Evolutionary conservation across 1,140 invertebrate species (phyloP), one percentile per base, ranked within the genome.

Genomic region (Cotesia glomerata): DNA sequence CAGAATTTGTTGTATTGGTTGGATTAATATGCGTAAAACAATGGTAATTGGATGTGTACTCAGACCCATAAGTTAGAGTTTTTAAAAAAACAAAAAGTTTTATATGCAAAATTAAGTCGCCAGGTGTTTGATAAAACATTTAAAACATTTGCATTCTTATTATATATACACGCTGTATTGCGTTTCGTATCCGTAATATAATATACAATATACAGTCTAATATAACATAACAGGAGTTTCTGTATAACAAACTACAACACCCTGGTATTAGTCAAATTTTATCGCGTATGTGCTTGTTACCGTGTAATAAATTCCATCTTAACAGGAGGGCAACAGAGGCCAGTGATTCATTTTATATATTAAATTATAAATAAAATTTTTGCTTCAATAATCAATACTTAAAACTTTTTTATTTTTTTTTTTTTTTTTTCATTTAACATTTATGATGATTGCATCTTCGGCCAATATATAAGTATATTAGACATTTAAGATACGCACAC

Each of bases 111-210:
- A 54, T n/a, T 54, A 54, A 16, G 52, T 51, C 35, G 49, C 62
- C 71, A 72, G 71, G 71, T 72, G 71, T 72, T 26, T 72, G 35
- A 26, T n/a, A 72, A 67, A 56, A 67, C 26, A 72, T 72, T 72
- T n/a, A 72, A 67, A 56, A 67, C 26, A 72, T 72, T 72, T 72
- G 71, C 71, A 67, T 72, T 72, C 71, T 72, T 67, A 72, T 72
- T 72, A 72, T 56, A 49, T 32, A 67, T 61, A 59, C 34, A 5
- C 1, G 34, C 36, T 68, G 18, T 61, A n/a, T 69, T 32, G 59
- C 13, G 35, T 69, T 68, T 11, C 39, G 39, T 45, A 45, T 68
- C 39, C 39, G 39, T 45, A 45, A 45, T 45, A 45, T 45, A 45
- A 45, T 26, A 26, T 26, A 26, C 1, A 26, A 3, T 26, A 26